Conservation (phyloP, 2,888 invertebrate genomes). For the Agapostemon virescens region DNA sequence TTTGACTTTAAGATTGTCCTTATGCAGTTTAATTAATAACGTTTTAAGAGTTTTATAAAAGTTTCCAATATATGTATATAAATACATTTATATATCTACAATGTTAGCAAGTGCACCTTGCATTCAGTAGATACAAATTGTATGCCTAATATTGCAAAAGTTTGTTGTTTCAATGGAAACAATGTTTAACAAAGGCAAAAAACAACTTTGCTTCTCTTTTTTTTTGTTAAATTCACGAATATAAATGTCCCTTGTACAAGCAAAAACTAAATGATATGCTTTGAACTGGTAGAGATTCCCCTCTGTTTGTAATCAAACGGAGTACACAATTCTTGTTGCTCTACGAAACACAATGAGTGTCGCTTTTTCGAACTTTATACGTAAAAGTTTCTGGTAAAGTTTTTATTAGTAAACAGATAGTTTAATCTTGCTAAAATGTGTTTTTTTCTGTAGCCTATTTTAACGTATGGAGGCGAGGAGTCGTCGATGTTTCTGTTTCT, state of each 20-base stretch:
- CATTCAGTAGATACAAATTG: conserved; percentile 39
- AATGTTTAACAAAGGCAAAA: conserved; percentile 34
- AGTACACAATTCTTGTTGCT: conserved; percentile 51
- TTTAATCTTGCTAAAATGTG: conserved; percentile 38
- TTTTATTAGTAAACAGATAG: conserved; percentile 37
- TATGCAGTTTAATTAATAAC: conserved; percentile 45
- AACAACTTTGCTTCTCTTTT: conserved; percentile 30
- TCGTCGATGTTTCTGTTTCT: conserved; percentile 39
- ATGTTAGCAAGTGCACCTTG: conserved; percentile 41
- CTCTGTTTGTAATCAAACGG: conserved; percentile 30
- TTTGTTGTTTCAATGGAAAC: conserved; percentile 32
- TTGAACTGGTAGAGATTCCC: conserved; percentile 29
- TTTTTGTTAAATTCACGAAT: conserved; percentile 37
- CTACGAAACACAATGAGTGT: conserved; percentile 43
- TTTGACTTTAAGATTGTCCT: conserved; percentile 58
- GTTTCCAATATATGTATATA: conserved; percentile 40
- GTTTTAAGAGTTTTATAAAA: conserved; percentile 34
- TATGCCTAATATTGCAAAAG: conserved; percentile 42
- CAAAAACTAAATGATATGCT: conserved; percentile 31
- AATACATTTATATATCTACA: conserved; percentile 44
- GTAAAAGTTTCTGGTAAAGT: conserved; percentile 49
- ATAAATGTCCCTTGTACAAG: conserved; percentile 41
- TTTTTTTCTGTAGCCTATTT: conserved; percentile 44
- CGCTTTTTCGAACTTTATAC: conserved; percentile 35
- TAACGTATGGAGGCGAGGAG: conserved; percentile 40